phyloP scores from a whole-genome alignment of 1,140 invertebrate genomes.

The Drosophila tani region DNA sequence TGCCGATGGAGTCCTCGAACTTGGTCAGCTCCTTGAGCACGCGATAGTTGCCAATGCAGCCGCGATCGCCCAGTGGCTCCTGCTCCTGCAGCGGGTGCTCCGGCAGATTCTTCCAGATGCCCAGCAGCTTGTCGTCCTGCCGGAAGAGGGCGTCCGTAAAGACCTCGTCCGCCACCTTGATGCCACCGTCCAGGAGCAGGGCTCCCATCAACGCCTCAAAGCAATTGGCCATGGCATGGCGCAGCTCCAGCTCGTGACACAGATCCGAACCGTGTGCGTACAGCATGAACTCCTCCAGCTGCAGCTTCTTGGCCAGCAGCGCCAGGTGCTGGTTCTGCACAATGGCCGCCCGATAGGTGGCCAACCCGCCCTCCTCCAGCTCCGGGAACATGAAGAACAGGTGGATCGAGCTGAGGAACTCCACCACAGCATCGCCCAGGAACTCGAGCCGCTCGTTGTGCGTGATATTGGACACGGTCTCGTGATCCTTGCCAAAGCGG shows the following conservation, averaged over 20 bases:
- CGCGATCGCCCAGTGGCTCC: conserved; percentile 95
- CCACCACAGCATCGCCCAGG: conserved; percentile 98
- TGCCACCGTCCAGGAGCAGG: conserved; percentile 96
- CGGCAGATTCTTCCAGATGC: conserved; percentile 94
- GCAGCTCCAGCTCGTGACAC: conserved; percentile 97
- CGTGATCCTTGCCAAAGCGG: conserved; percentile 93
- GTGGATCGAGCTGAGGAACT: conserved; percentile 98
- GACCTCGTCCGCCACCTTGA: conserved; percentile 88
- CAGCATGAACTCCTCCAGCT: conserved; percentile 97
- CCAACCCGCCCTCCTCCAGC: conserved; percentile 97
- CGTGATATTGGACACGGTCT: conserved; percentile 96
- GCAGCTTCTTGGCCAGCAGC: conserved; percentile 95
- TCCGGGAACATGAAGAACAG: conserved; percentile 98
- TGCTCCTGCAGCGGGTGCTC: conserved; percentile 96
- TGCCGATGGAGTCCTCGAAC: conserved; percentile 97
- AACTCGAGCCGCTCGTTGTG: conserved; percentile 99
- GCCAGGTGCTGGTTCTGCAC: conserved; percentile 99
- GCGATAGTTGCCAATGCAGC: conserved; percentile 95
- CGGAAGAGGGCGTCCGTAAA: conserved; percentile 78
- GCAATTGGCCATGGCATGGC: conserved; percentile 99
- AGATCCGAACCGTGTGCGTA: conserved; percentile 99
- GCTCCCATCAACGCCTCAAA: conserved; percentile 99
- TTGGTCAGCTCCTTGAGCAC: conserved; percentile 92
- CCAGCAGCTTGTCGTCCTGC: conserved; percentile 63
- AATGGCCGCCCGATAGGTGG: conserved; percentile 97